Evolutionary conservation across 2,888 invertebrate genomes (phyloP), one percentile per base, ranked within the genome.

Genomic region (Megastigmus dorsalis): DNA sequence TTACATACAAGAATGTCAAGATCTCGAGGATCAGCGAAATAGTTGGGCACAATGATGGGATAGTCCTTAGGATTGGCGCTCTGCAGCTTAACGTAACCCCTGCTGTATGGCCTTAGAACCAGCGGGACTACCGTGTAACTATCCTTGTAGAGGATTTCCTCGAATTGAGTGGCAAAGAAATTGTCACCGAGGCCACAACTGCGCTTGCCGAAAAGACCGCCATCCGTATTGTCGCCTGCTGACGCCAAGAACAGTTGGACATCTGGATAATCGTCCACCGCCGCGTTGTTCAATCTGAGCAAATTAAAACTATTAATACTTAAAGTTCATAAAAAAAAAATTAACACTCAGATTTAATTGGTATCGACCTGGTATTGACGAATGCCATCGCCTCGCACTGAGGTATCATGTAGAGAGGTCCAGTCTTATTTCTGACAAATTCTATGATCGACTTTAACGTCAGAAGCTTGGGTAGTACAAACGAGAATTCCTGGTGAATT

Each of bases 31-130:
- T 95, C 91, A 0, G 91, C 88, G 81, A 93, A 94, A 86, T 98
- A 98, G 86, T 97, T 97, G 0, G 98, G 95, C 86, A 95, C 93
- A 74, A 98, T 95, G n/a, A 92, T 86, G 0, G 97, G 96, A 78
- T 94, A 92, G 0, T 93, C 90, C 67, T 90, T 89, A 0, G 96
- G 94, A 84, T 95, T 91, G 0, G 89, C 89, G 57, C 94, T 93
- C 79, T 89, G 90, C 1, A 98, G 88, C 79, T 91, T 89, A 13
- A 96, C 84, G 78, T 89, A 90, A 0, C 95, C 95, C 52, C 92
- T 89, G 80, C 95, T 95, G 77, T 89, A 91, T 0, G 95, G 95
- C 63, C 95, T 89, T 82, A 95, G 87, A n/a, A 95, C 79, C 52
- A 95, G 85, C 0, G 94, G 94, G 0, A 93, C 89, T 1, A 93